These are phyloP conservation scores for Aplodontia rufa DNA, from an alignment of 2,113 vertebrate genomes.

Conservation along the genomic window DNA sequence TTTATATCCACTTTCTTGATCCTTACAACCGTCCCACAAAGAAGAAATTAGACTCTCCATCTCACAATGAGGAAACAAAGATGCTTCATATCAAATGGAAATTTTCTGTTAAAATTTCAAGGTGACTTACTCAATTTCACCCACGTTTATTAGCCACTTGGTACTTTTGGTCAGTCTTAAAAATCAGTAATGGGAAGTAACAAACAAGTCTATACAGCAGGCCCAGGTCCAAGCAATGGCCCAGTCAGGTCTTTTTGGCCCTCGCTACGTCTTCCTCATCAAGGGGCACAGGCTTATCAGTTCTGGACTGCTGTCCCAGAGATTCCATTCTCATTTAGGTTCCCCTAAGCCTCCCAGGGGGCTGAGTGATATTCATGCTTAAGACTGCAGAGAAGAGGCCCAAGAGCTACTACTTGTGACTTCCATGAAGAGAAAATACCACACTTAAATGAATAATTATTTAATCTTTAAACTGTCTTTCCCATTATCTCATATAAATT, in stretches of 20 bases:
- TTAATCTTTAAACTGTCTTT: neutral
- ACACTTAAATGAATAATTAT: neutral
- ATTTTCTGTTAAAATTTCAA: conserved; percentile 10
- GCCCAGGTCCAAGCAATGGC: neutral
- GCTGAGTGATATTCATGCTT: neutral
- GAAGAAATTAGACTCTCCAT: neutral
- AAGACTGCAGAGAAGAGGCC: neutral
- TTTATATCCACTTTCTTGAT: neutral
- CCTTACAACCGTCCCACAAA: neutral
- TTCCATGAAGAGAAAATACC: neutral
- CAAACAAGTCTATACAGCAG: neutral
- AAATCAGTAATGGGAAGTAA: neutral
- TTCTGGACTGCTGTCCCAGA: neutral
- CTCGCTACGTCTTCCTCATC: neutral
- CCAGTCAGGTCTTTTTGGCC: neutral
- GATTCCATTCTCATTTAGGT: neutral
- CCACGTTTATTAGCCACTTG: neutral
- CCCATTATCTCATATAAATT: neutral
- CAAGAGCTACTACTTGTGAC: neutral
- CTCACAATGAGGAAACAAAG: neutral
- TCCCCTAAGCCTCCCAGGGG: neutral
- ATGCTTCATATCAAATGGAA: neutral
- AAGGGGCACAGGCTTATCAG: rapidly evolving
- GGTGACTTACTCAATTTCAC: neutral
- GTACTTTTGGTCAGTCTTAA: neutral